Percentiles rank a stretch among this genome's conserved stretches.
Conservation (phyloP, 2,113 vertebrate species). For the Oncorhynchus masou region DNA sequence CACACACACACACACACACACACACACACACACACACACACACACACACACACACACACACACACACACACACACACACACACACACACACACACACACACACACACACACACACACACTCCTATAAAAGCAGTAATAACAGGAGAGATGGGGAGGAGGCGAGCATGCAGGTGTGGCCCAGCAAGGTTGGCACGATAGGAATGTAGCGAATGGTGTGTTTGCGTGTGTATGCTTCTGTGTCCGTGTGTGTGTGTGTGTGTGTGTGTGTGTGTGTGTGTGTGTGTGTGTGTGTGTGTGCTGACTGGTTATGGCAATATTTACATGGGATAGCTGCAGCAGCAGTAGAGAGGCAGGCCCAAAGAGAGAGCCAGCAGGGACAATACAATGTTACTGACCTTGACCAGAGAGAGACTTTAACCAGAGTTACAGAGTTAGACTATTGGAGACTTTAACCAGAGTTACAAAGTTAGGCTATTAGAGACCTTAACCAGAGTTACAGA, state of each 20-base stretch:
- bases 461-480: too few species aligned
- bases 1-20: background rate
- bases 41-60: conserved; percentile 11
- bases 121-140: conserved; percentile 22
- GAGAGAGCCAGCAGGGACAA: conserved; percentile 34
- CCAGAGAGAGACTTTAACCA: too few species aligned
- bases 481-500: too few species aligned
- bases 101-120: background rate
- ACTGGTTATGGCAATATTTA: conserved; percentile 41
- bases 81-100: background rate
- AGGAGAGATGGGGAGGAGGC: conserved; percentile 32
- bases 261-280: background rate
- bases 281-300: background rate
- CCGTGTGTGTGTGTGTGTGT: background rate
- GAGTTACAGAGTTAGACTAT: too few species aligned
- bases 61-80: conserved; percentile 16
- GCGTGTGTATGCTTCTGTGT: conserved; percentile 4
- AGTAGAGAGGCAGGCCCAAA: conserved; percentile 6
- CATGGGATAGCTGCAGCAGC: conserved; percentile 29
- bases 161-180: conserved; percentile 35
- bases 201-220: conserved; percentile 34
- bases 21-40: background rate
- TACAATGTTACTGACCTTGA: too few species aligned
- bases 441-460: too few species aligned
- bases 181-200: conserved; percentile 48